Conservation (phyloP, 2,797 vertebrate genomes). For the Propithecus deckenii region DNA sequence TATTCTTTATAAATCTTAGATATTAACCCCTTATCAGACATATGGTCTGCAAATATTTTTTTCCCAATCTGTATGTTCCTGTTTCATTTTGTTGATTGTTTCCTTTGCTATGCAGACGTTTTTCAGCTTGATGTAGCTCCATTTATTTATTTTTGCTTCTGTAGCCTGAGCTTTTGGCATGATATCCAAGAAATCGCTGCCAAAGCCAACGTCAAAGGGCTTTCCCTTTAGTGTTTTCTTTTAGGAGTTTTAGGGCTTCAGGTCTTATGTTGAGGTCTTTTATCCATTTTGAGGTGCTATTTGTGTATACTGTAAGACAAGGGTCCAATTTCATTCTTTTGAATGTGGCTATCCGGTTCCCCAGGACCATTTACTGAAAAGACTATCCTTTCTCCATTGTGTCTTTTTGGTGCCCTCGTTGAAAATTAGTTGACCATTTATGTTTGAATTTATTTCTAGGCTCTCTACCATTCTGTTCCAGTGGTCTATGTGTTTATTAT, state of each 20-base stretch:
- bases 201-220: neutral
- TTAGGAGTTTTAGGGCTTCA: neutral
- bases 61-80: neutral
- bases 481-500: neutral
- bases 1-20: neutral
- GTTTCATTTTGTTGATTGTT: neutral
- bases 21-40: neutral
- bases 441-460: neutral
- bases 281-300: neutral
- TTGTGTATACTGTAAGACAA: neutral
- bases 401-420: neutral
- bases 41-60: neutral
- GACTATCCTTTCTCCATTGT: neutral
- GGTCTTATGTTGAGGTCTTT: neutral
- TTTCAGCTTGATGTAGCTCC: neutral
- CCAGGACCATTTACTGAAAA: neutral
- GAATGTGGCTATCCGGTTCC: neutral
- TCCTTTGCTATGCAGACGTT: neutral
- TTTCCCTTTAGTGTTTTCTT: neutral
- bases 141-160: neutral
- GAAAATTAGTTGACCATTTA: neutral
- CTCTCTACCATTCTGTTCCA: neutral
- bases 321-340: neutral
- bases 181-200: neutral
- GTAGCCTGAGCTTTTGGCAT: neutral